Evolutionary conservation across 2,797 vertebrate species (phyloP).

Genomic region (Sarcophilus harrisii): DNA sequence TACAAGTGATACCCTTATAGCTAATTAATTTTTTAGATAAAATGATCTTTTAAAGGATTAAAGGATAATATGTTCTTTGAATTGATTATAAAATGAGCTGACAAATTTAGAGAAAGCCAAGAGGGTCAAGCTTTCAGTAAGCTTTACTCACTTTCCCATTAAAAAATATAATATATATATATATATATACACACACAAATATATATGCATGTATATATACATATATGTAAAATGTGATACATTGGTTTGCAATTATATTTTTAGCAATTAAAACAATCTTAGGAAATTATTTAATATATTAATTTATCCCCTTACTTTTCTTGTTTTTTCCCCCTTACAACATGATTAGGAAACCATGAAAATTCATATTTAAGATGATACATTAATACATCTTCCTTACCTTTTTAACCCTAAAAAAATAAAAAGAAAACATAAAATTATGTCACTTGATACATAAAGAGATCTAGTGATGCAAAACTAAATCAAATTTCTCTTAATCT

Average conservation of each 20-base stretch:
- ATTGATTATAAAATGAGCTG: conserved; percentile 79
- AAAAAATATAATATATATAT: conserved; percentile 59
- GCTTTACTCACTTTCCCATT: conserved; percentile 67
- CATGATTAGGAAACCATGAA: neutral
- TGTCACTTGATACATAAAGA: neutral
- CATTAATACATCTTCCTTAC: conserved; percentile 13
- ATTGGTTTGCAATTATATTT: conserved; percentile 57
- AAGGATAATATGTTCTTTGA: conserved; percentile 72
- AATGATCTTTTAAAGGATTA: conserved; percentile 76
- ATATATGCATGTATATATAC: neutral
- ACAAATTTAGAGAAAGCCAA: conserved; percentile 57
- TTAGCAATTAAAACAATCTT: neutral
- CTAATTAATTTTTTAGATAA: conserved; percentile 81
- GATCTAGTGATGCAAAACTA: conserved; percentile 13
- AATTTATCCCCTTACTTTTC: conserved; percentile 66
- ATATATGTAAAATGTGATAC: conserved; percentile 30
- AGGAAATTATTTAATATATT: conserved; percentile 32
- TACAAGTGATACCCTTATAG: conserved; percentile 68
- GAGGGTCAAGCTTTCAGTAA: conserved; percentile 68
- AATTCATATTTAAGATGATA: conserved; percentile 46
- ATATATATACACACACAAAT: no score
- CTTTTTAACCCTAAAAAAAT: neutral
- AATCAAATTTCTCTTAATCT: neutral
- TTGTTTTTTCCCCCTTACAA: no score
- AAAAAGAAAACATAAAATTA: conserved; percentile 29